Evolutionary conservation across 2,888 invertebrate genomes (phyloP).

Genomic region (Crossocerus cetratus): DNA sequence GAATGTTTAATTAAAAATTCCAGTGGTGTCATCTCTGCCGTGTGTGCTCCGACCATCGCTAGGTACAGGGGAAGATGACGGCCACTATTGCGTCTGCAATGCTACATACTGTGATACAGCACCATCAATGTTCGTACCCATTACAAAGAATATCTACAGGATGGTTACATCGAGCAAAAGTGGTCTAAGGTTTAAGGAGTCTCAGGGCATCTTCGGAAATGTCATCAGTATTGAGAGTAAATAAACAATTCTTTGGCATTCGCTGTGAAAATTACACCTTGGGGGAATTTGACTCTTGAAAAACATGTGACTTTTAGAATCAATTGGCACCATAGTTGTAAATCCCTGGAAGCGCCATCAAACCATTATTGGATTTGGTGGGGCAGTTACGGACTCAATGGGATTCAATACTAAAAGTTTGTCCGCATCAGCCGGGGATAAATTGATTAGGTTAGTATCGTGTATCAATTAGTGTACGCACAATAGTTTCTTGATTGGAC

Average conservation of each 20-base stretch:
- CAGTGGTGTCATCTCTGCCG: slow-evolving; percentile 2
- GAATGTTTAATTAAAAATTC: slow-evolving; percentile 9
- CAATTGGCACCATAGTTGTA: slow-evolving; percentile 3
- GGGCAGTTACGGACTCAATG: slow-evolving; percentile 86
- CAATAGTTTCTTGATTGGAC: neutral
- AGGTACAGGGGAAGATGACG: neutral
- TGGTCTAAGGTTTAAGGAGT: slow-evolving; percentile 13
- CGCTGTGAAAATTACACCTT: neutral
- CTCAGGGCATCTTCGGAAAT: neutral
- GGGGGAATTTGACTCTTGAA: neutral
- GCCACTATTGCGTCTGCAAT: slow-evolving; percentile 82
- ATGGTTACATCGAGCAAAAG: slow-evolving; percentile 23
- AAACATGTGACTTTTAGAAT: neutral
- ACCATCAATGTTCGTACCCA: slow-evolving; percentile 62
- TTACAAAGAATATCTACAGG: neutral
- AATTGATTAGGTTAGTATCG: neutral
- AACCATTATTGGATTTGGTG: slow-evolving; percentile 88
- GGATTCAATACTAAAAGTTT: slow-evolving; percentile 85
- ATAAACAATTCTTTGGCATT: neutral
- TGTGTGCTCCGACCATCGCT: neutral
- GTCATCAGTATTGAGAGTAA: neutral
- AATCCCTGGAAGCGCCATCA: slow-evolving; percentile 20
- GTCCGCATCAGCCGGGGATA: slow-evolving; percentile 7
- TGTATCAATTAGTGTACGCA: neutral
- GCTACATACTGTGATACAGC: slow-evolving; percentile 84